Conservation (phyloP, 2,113 vertebrate species). For the Lagopus muta region DNA sequence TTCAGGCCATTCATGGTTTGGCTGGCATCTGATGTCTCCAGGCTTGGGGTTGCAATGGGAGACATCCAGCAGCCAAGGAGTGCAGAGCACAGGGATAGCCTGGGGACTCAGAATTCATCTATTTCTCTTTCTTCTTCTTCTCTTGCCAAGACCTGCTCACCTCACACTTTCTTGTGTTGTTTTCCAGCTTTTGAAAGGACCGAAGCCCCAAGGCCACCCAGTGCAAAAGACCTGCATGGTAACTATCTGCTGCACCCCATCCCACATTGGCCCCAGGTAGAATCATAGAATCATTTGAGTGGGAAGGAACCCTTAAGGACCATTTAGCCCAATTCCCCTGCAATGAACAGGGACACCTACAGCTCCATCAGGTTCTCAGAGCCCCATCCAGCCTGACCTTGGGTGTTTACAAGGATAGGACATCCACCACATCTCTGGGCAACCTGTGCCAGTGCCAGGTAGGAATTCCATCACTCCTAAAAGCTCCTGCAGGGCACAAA, state of each 20-base stretch:
- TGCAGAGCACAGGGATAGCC: fast-evolving
- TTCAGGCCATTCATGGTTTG: not conserved
- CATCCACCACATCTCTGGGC: too few species aligned
- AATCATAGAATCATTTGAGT: too few species aligned
- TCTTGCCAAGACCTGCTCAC: not conserved
- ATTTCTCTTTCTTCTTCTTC: not conserved
- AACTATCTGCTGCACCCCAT: not conserved
- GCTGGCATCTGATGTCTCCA: not conserved
- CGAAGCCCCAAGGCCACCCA: constrained; percentile 56
- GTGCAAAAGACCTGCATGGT: constrained; percentile 74
- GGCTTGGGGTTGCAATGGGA: not conserved
- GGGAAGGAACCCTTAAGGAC: too few species aligned
- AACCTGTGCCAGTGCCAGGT: too few species aligned
- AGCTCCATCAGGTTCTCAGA: too few species aligned
- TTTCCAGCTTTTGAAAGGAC: constrained; percentile 70
- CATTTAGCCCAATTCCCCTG: too few species aligned
- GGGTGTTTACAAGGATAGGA: too few species aligned
- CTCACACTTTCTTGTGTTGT: not conserved
- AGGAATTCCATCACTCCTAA: not conserved
- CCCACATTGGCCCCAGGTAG: fast-evolving
- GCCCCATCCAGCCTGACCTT: too few species aligned
- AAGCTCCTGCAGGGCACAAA: fast-evolving
- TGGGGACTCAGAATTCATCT: not conserved
- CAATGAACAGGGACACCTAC: too few species aligned
- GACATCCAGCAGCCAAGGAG: not conserved